phyloP scores from a whole-genome alignment of 2,888 invertebrate species.

The Tetranychus piercei region DNA sequence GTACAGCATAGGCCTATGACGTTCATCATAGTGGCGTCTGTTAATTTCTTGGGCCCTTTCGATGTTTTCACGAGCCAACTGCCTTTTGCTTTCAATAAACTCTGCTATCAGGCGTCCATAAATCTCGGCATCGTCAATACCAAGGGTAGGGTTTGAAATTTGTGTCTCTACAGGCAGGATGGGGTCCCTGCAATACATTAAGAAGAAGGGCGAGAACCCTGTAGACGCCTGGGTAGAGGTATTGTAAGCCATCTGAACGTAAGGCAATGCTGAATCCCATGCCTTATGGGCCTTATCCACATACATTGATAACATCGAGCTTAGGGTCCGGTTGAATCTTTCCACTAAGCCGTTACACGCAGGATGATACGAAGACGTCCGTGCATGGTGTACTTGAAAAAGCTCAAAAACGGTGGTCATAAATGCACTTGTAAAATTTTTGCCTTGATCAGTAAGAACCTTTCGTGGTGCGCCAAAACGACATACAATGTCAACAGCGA shows the following conservation, averaged over 20 bases:
- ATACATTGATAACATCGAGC: conserved; percentile 24
- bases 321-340: conserved; percentile 25
- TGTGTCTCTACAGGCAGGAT: conserved; percentile 16
- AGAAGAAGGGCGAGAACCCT: background rate
- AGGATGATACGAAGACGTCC: conserved; percentile 24
- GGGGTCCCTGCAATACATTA: background rate
- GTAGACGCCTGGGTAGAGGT: background rate
- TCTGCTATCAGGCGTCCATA: background rate
- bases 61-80: background rate
- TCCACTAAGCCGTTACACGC: conserved; percentile 26
- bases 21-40: background rate
- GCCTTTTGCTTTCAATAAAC: background rate
- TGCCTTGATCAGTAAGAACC: background rate
- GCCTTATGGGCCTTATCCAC: conserved; percentile 20
- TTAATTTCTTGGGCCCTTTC: background rate
- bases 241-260: conserved; percentile 17
- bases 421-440: background rate
- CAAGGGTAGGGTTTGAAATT: background rate
- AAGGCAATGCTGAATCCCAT: conserved; percentile 25
- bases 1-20: background rate
- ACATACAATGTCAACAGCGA: conserved; percentile 24
- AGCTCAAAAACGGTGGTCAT: background rate
- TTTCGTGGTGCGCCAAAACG: conserved; percentile 21
- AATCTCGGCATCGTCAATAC: background rate
- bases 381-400: conserved; percentile 15